phyloP scores from a whole-genome alignment of 1,140 invertebrate genomes.

The Antheraea pernyi region DNA sequence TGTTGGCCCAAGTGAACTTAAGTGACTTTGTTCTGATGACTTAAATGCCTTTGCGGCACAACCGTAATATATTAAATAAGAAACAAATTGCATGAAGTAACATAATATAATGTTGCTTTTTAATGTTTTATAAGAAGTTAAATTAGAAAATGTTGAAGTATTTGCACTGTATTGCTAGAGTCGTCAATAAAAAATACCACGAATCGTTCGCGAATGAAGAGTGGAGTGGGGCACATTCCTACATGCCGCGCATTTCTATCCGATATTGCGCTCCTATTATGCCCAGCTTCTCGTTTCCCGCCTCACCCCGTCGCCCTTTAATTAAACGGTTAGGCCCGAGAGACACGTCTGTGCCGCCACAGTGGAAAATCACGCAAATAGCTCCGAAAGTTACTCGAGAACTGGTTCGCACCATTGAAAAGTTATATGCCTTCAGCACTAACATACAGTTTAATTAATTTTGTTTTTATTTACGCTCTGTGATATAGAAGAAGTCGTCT shows the following conservation, averaged over 20 bases:
- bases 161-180: constrained; percentile 65
- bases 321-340: constrained; percentile 76
- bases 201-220: constrained; percentile 71
- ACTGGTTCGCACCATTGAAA: not conserved
- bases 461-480: too few relatives aligned
- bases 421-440: not conserved
- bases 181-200: constrained; percentile 78
- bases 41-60: too few relatives aligned
- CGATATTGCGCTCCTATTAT: constrained; percentile 78
- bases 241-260: constrained; percentile 78
- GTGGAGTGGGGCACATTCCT: constrained; percentile 73
- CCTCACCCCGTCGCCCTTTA: constrained; percentile 70
- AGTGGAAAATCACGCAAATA: constrained; percentile 73
- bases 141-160: constrained; percentile 26
- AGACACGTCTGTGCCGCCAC: constrained; percentile 66
- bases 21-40: too few relatives aligned
- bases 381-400: constrained; percentile 51
- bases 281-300: constrained; percentile 57
- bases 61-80: not conserved
- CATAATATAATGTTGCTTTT: not conserved
- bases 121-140: not conserved
- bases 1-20: too few relatives aligned
- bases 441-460: not conserved
- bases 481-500: too few relatives aligned
- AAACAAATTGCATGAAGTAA: not conserved